These are phyloP conservation scores for Euzetes globulus DNA, from an alignment of 2,888 invertebrate genomes.

Conservation along the genomic window DNA sequence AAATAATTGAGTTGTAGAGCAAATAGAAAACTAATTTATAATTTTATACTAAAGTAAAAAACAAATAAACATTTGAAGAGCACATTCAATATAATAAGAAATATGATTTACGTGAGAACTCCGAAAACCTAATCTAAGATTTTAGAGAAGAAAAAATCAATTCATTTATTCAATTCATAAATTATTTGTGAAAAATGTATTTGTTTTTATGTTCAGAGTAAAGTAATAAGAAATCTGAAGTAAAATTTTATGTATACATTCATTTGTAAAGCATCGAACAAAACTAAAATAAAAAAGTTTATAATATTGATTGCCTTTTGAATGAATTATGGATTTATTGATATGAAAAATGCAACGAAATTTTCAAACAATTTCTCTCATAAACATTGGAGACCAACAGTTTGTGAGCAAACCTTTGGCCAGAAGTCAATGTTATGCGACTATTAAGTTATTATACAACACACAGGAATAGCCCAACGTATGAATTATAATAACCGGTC, in stretches of 20 bases:
- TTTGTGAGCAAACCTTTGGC: neutral
- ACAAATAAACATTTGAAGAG: neutral
- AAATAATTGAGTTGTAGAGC: constrained; percentile 24
- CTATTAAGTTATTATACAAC: neutral
- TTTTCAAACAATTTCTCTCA: neutral
- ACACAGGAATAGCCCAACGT: no score
- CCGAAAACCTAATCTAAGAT: neutral
- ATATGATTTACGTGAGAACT: constrained; percentile 27
- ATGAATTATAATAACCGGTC: neutral
- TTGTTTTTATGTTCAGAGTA: neutral
- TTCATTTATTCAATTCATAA: neutral
- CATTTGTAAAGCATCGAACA: neutral
- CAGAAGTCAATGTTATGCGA: neutral
- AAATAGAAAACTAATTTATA: constrained; percentile 25
- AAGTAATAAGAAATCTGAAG: neutral
- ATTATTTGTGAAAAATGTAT: neutral
- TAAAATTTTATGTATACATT: neutral
- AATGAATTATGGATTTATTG: neutral
- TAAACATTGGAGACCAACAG: neutral
- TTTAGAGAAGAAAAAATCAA: no score
- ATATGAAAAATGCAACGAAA: neutral
- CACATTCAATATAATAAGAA: neutral
- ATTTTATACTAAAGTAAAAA: constrained; percentile 7
- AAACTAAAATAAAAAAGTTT: neutral
- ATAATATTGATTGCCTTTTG: neutral